Percentiles rank a stretch among this genome's conserved stretches.
phyloP scores from a whole-genome alignment of 2,888 invertebrate genomes.

The Xylocampa areola region DNA sequence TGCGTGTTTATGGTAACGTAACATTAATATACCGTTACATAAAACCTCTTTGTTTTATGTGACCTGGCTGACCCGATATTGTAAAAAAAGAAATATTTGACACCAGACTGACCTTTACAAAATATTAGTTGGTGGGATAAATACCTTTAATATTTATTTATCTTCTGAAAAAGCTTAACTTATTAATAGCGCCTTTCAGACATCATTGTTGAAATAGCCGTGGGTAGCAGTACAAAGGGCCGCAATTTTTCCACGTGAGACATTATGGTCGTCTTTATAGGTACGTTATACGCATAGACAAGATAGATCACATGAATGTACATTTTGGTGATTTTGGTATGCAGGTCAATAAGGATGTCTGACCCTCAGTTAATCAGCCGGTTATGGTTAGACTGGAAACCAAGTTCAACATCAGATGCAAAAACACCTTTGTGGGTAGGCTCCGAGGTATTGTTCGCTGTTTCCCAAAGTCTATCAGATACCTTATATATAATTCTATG shows the following conservation, averaged over 20 bases:
- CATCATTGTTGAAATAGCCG: slow-evolving; percentile 22
- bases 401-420: too few relatives aligned
- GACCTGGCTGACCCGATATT: slow-evolving; percentile 41
- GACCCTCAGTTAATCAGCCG: slow-evolving; percentile 11
- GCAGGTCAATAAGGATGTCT: slow-evolving; percentile 23
- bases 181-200: slow-evolving; percentile 42
- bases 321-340: slow-evolving; percentile 24
- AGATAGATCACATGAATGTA: slow-evolving; percentile 43
- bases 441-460: too few relatives aligned
- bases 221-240: slow-evolving; percentile 32
- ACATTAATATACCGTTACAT: slow-evolving; percentile 38
- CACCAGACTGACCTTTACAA: slow-evolving; percentile 33
- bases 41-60: slow-evolving; percentile 45
- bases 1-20: slow-evolving; percentile 53
- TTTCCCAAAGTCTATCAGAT: too few relatives aligned
- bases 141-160: too few relatives aligned
- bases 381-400: slow-evolving; percentile 2
- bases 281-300: slow-evolving; percentile 26
- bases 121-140: slow-evolving; percentile 22
- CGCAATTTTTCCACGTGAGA: slow-evolving; percentile 50
- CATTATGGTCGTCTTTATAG: slow-evolving; percentile 23
- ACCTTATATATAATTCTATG: too few relatives aligned
- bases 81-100: slow-evolving; percentile 41
- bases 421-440: too few relatives aligned
- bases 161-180: slow-evolving; percentile 36